phyloP scores from a whole-genome alignment of 64 coral and sea anemone species.

The Exaiptasia diaphana region DNA sequence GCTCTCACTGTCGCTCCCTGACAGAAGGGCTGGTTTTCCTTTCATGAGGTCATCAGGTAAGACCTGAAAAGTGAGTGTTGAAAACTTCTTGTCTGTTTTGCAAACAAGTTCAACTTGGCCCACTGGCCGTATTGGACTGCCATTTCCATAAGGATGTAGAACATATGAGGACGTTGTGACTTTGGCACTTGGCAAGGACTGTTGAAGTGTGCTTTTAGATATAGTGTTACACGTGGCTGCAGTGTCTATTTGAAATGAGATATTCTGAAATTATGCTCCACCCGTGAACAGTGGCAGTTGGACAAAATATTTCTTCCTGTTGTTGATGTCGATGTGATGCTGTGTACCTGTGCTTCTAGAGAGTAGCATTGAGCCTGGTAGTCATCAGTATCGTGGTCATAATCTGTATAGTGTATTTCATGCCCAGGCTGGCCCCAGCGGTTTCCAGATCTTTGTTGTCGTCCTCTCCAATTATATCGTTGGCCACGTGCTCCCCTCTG shows the following conservation, averaged over 20 bases:
- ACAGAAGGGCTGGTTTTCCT: conserved; percentile 59
- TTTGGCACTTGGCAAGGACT: neutral
- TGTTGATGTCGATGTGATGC: neutral
- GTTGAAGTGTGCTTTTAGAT: neutral
- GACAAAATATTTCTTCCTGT: neutral
- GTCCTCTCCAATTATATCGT: neutral
- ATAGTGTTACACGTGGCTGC: conserved; percentile 18
- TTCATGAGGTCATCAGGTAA: conserved; percentile 28
- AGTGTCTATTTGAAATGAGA: conserved; percentile 7
- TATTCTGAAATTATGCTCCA: neutral
- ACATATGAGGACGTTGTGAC: neutral
- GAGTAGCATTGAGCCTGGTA: neutral
- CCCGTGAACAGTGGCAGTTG: neutral
- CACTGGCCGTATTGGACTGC: neutral
- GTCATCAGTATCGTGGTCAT: too few relatives aligned
- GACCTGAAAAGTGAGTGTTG: conserved; percentile 8
- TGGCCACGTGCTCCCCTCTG: neutral
- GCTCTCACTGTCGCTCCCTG: conserved; percentile 37
- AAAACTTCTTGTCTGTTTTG: neutral
- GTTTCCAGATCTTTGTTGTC: neutral
- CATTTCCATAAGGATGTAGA: conserved; percentile 17
- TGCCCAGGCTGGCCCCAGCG: neutral
- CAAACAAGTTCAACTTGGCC: conserved; percentile 13
- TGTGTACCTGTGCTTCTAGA: conserved; percentile 8
- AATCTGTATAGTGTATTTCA: too few relatives aligned